A percentile compares a stretch with the other conserved stretches of the same genome.
These are phyloP conservation scores for Perca schrenkii DNA, from an alignment of 2,113 vertebrate species.

Conservation along the genomic window DNA sequence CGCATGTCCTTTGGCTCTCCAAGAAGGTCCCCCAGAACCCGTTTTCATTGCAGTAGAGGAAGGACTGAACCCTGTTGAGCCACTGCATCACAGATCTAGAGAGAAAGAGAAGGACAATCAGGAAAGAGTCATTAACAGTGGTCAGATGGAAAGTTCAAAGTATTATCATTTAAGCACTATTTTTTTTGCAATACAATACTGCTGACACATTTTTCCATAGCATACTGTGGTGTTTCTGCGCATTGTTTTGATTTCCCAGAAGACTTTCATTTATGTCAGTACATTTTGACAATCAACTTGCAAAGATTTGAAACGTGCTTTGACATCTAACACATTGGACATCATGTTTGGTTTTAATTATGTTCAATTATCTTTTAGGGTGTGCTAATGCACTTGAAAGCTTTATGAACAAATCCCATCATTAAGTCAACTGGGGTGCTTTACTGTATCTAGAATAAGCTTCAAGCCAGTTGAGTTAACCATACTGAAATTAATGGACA, in stretches of 20 bases:
- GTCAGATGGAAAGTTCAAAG: neutral
- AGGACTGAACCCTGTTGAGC: constrained; percentile 97
- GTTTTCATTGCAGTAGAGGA: constrained; percentile 99
- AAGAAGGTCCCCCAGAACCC: constrained; percentile 99
- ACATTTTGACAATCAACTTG: neutral
- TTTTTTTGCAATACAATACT: neutral
- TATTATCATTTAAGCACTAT: neutral
- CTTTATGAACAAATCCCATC: neutral
- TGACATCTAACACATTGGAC: neutral
- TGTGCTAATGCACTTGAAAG: neutral
- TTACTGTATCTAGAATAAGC: neutral
- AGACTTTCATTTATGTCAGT: neutral
- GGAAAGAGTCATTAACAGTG: constrained; percentile 4
- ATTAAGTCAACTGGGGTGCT: neutral
- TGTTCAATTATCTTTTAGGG: neutral
- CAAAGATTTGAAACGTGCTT: neutral
- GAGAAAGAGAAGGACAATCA: constrained; percentile 25
- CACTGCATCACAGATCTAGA: constrained; percentile 97
- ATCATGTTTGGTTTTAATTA: neutral
- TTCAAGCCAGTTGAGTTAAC: neutral
- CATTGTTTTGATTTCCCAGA: neutral
- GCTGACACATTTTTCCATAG: neutral
- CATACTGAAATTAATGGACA: neutral
- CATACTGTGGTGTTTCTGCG: neutral
- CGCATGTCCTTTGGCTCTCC: constrained; percentile 96